phyloP scores from a whole-genome alignment of 2,797 vertebrate genomes.

The Otus scops region DNA sequence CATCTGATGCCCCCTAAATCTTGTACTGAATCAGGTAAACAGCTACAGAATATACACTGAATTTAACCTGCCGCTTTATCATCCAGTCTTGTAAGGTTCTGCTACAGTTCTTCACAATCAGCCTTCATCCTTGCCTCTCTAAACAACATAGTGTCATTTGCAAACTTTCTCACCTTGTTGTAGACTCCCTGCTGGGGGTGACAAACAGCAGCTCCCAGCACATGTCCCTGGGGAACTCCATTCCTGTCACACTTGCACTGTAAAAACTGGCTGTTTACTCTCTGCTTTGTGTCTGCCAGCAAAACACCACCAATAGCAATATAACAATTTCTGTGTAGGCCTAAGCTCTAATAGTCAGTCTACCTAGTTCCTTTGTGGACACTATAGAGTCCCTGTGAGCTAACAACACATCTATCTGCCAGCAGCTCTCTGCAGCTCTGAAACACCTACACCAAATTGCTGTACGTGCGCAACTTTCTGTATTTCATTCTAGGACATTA shows the following conservation, averaged over 20 bases:
- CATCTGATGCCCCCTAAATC: background rate
- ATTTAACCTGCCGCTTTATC: background rate
- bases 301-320: background rate
- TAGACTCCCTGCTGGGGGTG: background rate
- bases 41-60: background rate
- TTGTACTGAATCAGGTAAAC: background rate
- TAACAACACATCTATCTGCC: background rate
- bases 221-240: background rate
- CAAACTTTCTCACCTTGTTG: background rate
- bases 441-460: background rate
- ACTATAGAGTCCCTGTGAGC: background rate
- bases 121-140: background rate
- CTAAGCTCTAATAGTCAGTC: background rate
- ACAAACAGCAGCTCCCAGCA: background rate
- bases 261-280: background rate
- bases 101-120: background rate
- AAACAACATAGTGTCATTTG: background rate
- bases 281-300: background rate
- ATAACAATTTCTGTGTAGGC: background rate
- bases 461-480: background rate
- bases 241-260: background rate
- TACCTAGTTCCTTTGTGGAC: background rate
- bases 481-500: background rate
- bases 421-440: background rate
- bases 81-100: background rate